Base-by-base conservation (phyloP, 2,797 vertebrate genomes). In the Iguana delicatissima region DNA sequence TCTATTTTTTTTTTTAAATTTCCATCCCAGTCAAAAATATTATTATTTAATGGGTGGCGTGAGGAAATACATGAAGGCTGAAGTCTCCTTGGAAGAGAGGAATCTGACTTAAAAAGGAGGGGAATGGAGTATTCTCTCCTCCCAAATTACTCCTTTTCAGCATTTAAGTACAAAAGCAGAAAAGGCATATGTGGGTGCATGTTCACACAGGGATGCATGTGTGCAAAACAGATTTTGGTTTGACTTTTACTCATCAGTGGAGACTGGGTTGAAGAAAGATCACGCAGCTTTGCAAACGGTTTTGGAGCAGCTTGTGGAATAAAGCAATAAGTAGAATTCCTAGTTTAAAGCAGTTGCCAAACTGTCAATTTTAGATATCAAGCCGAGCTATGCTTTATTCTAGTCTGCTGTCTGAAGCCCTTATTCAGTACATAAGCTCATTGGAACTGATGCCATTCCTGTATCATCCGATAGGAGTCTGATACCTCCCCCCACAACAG, bases 21-120 rank as follows among this genome's bases (percentile, higher is more conserved):
- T 94, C 89, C 91, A 95, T 95, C 86, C 91, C 96, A 93, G 90
- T 96, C 96, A 94, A 96, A 97, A 95, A 93, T 94, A 90, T 91
- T 93, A 64, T 94, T 92, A 93, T 91, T 85, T 86, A 85, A 92
- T 12, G 29, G 0, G 74, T 50, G 69, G 74, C 46, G 35, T 55
- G 86, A 90, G 87, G 77, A 91, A 95, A 93, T 90, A 85, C 32
- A 84, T 67, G 69, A 93, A 94, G 86, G 29, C 84, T 67, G 69
- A 93, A 94, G 87, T 91, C 84, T 67, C 69, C 18, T 89, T 95
- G 92, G 90, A 95, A 93, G 69, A 77, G 88, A 95, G 91, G 84
- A 92, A 91, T 91, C 84, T 91, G 73, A 84, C 38, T 35, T 74
- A 91, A 83, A 90, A 93, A 84, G 90, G 55, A 81, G 86, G 77